phyloP scores from a whole-genome alignment of 1,140 invertebrate genomes.

The Chelonus insularis region DNA sequence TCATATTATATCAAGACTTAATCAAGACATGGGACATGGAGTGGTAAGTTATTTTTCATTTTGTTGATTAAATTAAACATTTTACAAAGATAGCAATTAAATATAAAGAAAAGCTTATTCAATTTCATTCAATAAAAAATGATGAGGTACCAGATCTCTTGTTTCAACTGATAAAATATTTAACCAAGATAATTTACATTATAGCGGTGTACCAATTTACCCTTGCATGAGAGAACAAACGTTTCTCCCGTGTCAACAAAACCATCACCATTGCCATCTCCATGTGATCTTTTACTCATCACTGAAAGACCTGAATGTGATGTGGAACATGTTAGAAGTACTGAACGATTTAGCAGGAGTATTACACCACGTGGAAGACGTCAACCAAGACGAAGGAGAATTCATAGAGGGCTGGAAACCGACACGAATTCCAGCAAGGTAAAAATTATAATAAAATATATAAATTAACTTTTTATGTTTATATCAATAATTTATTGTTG shows the following conservation, averaged over 20 bases:
- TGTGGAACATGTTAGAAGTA: conserved; percentile 58
- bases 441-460: background rate
- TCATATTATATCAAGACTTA: conserved; percentile 51
- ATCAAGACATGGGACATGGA: conserved; percentile 55
- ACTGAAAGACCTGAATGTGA: conserved; percentile 57
- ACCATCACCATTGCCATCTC: conserved; percentile 44
- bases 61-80: too few relatives aligned
- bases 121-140: too few relatives aligned
- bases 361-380: conserved; percentile 57
- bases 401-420: conserved; percentile 39
- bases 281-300: conserved; percentile 46
- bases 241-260: conserved; percentile 51
- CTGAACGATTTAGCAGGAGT: conserved; percentile 64
- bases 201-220: conserved; percentile 51
- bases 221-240: conserved; percentile 55
- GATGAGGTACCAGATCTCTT: too few relatives aligned
- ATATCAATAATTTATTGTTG: background rate
- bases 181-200: conserved; percentile 9
- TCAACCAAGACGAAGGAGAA: conserved; percentile 45
- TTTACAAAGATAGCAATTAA: too few relatives aligned
- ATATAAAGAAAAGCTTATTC: too few relatives aligned
- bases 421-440: conserved; percentile 51
- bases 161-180: too few relatives aligned
- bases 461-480: too few relatives aligned
- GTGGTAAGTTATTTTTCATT: conserved; percentile 41